phyloP scores from a whole-genome alignment of 1,140 invertebrate species.

The Diachasma alloeum region DNA sequence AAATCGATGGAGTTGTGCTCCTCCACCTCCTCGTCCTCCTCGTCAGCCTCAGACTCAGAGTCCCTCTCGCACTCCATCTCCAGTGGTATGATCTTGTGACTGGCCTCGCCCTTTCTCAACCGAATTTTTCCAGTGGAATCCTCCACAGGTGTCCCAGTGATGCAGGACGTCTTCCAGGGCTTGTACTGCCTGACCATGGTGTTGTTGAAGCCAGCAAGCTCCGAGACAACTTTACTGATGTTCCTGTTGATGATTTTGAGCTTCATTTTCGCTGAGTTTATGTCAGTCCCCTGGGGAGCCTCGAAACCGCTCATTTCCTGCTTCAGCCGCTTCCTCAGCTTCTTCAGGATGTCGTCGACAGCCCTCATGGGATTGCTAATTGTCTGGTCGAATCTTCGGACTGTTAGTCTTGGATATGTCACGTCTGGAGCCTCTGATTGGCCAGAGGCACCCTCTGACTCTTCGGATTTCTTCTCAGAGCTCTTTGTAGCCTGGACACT shows the following conservation, averaged over 20 bases:
- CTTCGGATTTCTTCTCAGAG: not conserved
- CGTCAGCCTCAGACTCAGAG: conserved; percentile 42
- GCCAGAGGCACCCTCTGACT: not conserved
- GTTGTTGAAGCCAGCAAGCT: conserved; percentile 19
- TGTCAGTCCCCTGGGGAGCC: not conserved
- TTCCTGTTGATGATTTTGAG: conserved; percentile 24
- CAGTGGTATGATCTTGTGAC: conserved; percentile 33
- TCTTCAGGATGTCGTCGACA: conserved; percentile 12
- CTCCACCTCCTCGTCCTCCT: conserved; percentile 30
- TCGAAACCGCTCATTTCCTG: not conserved
- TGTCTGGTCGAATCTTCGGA: not conserved
- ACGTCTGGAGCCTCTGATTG: not conserved
- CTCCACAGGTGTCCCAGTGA: not conserved
- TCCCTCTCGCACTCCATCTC: conserved; percentile 58
- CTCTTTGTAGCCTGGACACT: not conserved
- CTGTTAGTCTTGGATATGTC: not conserved
- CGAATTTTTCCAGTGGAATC: not conserved
- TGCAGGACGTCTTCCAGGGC: conserved; percentile 7
- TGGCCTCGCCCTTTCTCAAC: conserved; percentile 11
- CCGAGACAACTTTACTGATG: conserved; percentile 9
- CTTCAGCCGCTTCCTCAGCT: not conserved
- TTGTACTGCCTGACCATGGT: conserved; percentile 9
- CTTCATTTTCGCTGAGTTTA: not conserved
- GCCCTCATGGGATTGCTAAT: conserved; percentile 9
- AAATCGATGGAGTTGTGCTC: conserved; percentile 11